Evolutionary conservation across 2,113 vertebrate species (phyloP).

Genomic region (Laticauda laticaudata): DNA sequence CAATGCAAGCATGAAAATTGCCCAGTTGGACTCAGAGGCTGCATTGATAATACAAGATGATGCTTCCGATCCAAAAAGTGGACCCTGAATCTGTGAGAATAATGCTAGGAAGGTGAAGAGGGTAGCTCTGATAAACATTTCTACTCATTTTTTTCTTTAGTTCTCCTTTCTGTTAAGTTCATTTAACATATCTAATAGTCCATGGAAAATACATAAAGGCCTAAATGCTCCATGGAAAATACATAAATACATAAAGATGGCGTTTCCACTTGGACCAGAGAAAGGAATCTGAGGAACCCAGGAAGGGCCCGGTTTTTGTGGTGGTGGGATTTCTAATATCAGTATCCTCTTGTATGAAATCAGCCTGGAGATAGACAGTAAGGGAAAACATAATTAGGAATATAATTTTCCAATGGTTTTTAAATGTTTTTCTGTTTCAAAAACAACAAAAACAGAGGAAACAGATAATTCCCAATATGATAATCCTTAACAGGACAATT

Average conservation of each 20-base stretch:
- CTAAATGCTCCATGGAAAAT: not conserved
- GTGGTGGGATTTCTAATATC: not conserved
- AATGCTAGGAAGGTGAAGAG: not conserved
- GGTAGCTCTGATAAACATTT: constrained; percentile 48
- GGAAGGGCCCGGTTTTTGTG: not conserved
- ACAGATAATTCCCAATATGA: not conserved
- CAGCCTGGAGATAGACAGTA: not conserved
- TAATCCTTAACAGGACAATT: not conserved
- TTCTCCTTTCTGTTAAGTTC: not conserved
- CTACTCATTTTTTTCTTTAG: constrained; percentile 12
- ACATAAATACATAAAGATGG: not conserved
- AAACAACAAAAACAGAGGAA: not conserved
- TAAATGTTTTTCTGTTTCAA: not conserved
- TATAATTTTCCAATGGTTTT: not conserved
- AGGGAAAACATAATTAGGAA: not conserved
- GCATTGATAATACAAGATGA: not conserved
- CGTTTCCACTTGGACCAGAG: not conserved
- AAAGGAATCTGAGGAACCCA: not conserved
- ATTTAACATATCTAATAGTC: not conserved
- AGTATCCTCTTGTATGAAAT: not conserved
- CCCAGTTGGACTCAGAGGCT: not conserved
- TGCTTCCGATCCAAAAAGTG: not conserved
- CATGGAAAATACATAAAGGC: not conserved
- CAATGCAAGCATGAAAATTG: not conserved
- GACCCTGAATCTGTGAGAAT: not conserved